Evolutionary conservation across 2,113 vertebrate genomes (phyloP).

Genomic region (Cariama cristata): DNA sequence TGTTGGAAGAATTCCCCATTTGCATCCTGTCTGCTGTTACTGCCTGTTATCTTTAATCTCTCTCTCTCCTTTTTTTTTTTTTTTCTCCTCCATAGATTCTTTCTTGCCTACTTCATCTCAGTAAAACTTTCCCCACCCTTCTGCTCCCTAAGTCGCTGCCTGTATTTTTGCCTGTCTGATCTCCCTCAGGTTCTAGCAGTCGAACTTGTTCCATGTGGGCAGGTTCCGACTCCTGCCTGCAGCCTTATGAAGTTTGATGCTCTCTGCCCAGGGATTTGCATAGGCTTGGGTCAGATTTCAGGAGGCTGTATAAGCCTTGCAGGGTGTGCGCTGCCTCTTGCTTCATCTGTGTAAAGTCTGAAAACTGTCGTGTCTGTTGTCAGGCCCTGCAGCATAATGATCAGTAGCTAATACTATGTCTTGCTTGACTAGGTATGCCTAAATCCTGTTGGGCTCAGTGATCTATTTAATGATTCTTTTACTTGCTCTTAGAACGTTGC

Average conservation of each 20-base stretch:
- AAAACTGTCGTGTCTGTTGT: not conserved
- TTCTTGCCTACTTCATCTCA: constrained; percentile 24
- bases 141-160: not conserved
- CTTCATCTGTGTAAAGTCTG: not conserved
- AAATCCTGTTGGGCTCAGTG: constrained; percentile 6
- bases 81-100: constrained; percentile 6
- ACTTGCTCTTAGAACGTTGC: rapidly evolving
- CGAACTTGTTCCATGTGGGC: not conserved
- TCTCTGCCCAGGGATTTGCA: not conserved
- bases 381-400: not conserved
- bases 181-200: not conserved
- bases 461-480: not conserved
- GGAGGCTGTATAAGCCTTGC: not conserved
- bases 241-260: not conserved
- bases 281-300: not conserved
- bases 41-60: constrained; percentile 19
- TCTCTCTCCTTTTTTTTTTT: not conserved
- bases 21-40: not conserved
- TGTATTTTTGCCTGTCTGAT: not conserved
- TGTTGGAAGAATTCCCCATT: not conserved
- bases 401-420: not conserved
- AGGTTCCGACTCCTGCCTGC: not conserved
- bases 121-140: not conserved
- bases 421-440: not conserved
- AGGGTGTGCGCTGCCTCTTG: not conserved